Evolutionary conservation across 2,113 vertebrate genomes (phyloP).

Genomic region (Tiliqua scincoides): DNA sequence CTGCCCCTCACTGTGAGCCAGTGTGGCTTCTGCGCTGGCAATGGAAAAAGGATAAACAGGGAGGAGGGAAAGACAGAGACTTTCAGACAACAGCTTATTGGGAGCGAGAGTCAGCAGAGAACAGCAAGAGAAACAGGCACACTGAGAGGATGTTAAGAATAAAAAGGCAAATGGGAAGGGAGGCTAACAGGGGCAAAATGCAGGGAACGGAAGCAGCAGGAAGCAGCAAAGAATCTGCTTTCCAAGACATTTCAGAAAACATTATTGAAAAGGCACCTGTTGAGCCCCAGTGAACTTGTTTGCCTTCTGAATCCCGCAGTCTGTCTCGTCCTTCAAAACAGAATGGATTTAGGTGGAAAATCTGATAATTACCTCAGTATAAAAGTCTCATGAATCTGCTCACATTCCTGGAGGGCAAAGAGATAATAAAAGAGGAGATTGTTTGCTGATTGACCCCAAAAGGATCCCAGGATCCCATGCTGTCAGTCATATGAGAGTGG

Average conservation of each 20-base stretch:
- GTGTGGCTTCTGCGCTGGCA: conserved; percentile 43
- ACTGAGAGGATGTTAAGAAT: neutral
- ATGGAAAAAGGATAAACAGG: conserved; percentile 33
- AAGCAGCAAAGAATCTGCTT: neutral
- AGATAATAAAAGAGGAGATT: neutral
- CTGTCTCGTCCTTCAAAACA: neutral
- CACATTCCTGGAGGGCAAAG: neutral
- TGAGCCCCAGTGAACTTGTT: neutral
- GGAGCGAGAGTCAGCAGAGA: neutral
- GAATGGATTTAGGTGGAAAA: conserved; percentile 12
- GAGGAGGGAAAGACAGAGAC: conserved; percentile 19
- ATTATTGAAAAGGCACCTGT: conserved; percentile 1
- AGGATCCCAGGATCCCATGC: no score
- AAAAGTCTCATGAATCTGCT: neutral
- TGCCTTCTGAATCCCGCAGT: neutral
- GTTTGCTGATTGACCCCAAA: neutral
- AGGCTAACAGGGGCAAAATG: neutral
- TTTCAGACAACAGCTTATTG: conserved; percentile 17
- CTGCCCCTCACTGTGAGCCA: conserved; percentile 64
- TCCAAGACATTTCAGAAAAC: conserved; percentile 37
- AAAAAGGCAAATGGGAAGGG: neutral
- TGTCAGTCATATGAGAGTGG: neutral
- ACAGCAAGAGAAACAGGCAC: neutral
- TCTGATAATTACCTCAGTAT: neutral
- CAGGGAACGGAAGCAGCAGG: conserved; percentile 6